Percentiles rank a stretch among this genome's conserved stretches.
These are phyloP conservation scores for Pelodytes ibericus DNA, from an alignment of 2,797 vertebrate species.

Conservation along the genomic window DNA sequence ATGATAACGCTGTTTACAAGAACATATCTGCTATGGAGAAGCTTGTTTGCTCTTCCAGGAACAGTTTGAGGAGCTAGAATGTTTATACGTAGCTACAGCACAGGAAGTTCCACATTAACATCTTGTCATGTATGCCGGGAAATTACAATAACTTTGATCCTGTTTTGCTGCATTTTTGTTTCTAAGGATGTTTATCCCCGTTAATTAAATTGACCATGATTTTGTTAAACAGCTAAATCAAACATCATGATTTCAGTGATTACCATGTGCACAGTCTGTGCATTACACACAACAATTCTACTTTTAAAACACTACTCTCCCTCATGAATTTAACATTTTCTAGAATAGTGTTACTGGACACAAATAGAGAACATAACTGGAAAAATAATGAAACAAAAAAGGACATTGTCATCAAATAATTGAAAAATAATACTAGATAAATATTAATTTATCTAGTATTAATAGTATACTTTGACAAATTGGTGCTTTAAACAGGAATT, in stretches of 20 bases:
- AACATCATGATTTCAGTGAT: background rate
- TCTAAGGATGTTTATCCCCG: conserved; percentile 35
- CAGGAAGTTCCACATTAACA: conserved; percentile 32
- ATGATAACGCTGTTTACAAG: background rate
- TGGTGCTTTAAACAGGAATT: no score
- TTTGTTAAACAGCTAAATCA: background rate
- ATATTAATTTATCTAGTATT: no score
- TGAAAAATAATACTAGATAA: no score
- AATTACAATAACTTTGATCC: conserved; percentile 38
- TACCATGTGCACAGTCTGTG: background rate
- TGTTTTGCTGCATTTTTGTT: conserved; percentile 14
- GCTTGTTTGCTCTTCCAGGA: background rate
- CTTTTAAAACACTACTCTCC: no score
- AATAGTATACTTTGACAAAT: no score
- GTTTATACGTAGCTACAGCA: conserved; percentile 15
- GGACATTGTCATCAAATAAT: no score
- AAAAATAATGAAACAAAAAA: no score
- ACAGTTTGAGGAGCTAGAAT: conserved; percentile 4
- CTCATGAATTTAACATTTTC: no score
- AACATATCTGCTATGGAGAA: background rate
- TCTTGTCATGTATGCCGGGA: conserved; percentile 16
- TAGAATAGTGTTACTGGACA: no score
- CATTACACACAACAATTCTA: no score
- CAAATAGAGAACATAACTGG: no score
- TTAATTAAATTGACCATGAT: background rate